phyloP scores from a whole-genome alignment of 1,140 invertebrate species.

The Heterodera schachtii region DNA sequence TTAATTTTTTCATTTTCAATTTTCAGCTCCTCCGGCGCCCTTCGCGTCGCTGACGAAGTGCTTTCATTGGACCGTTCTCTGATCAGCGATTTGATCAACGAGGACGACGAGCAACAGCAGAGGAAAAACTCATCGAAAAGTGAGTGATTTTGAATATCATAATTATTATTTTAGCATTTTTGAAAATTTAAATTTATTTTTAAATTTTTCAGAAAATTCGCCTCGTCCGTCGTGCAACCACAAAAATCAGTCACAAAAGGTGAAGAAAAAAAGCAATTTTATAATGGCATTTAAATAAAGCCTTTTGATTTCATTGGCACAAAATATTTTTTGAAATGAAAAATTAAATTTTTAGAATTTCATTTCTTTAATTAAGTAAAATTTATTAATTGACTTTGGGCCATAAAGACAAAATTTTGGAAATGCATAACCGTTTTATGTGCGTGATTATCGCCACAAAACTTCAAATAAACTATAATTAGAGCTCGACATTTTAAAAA shows the following conservation, averaged over 20 bases:
- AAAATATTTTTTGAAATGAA: too few relatives aligned
- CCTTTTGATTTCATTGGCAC: too few relatives aligned
- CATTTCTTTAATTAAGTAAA: too few relatives aligned
- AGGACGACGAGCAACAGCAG: constrained; percentile 5
- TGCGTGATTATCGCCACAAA: too few relatives aligned
- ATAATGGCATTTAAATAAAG: too few relatives aligned
- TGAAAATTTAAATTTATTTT: not conserved
- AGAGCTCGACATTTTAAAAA: too few relatives aligned
- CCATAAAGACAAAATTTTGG: too few relatives aligned
- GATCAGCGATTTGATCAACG: constrained; percentile 33
- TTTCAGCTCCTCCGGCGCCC: constrained; percentile 48
- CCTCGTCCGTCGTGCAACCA: not conserved
- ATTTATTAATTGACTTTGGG: too few relatives aligned
- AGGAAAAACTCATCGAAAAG: constrained; percentile 11
- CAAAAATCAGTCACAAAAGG: not conserved
- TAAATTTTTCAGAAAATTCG: not conserved
- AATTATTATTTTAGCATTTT: not conserved
- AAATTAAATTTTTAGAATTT: too few relatives aligned
- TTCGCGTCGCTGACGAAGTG: constrained; percentile 53
- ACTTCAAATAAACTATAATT: too few relatives aligned
- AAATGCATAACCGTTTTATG: too few relatives aligned
- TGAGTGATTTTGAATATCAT: not conserved
- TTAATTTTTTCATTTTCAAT: constrained; percentile 11
- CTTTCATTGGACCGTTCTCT: constrained; percentile 46
- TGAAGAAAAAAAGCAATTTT: not conserved